Evolutionary conservation across 2,888 invertebrate genomes (phyloP).

Genomic region (Volucella inanis): DNA sequence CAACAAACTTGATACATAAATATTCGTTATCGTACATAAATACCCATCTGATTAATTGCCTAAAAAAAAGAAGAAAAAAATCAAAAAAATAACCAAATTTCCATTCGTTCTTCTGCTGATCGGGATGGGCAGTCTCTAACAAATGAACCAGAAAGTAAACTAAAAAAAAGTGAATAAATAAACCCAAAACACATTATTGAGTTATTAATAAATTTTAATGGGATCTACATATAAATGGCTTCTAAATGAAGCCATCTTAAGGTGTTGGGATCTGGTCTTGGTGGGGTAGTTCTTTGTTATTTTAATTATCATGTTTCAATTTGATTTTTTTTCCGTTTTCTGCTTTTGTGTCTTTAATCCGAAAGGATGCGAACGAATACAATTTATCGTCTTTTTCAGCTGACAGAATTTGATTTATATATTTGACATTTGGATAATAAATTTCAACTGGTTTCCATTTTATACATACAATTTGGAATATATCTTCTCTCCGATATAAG

Average conservation of each 20-base stretch:
- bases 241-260: constrained; percentile 71
- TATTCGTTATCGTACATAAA: constrained; percentile 26
- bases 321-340: constrained; percentile 10
- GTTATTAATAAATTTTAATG: constrained; percentile 71
- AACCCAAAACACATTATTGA: constrained; percentile 53
- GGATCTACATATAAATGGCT: constrained; percentile 59
- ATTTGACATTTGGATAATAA: constrained; percentile 61
- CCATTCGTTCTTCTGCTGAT: not conserved
- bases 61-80: not conserved
- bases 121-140: constrained; percentile 15
- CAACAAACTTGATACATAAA: constrained; percentile 7
- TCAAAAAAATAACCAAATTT: constrained; percentile 26
- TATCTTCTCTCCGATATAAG: constrained; percentile 8
- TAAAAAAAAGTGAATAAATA: constrained; percentile 13
- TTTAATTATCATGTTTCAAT: constrained; percentile 68
- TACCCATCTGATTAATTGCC: constrained; percentile 56
- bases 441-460: constrained; percentile 52
- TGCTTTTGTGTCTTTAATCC: constrained; percentile 18
- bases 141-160: constrained; percentile 5
- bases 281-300: constrained; percentile 53
- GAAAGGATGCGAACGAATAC: constrained; percentile 28
- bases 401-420: constrained; percentile 72
- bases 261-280: constrained; percentile 40
- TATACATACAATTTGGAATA: not conserved
- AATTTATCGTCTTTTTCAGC: constrained; percentile 47